Evolutionary conservation across 2,888 invertebrate species (phyloP).

Genomic region (Caradrina kadenii): DNA sequence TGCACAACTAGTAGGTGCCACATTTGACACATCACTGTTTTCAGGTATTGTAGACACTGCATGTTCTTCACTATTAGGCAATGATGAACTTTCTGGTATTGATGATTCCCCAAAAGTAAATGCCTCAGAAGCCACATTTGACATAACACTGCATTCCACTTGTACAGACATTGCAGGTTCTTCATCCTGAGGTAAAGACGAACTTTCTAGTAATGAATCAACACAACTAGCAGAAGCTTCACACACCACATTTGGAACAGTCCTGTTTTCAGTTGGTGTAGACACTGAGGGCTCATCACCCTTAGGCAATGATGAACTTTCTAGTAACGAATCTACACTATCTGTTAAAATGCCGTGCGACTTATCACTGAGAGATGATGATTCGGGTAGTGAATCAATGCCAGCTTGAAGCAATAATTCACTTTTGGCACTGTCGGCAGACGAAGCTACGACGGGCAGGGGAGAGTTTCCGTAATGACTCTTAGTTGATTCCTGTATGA

Average conservation of each 20-base stretch:
- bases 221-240: constrained; percentile 9
- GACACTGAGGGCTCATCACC: constrained; percentile 41
- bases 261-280: constrained; percentile 48
- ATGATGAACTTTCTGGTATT: constrained; percentile 19
- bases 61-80: not conserved
- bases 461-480: constrained; percentile 42
- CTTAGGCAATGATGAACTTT: constrained; percentile 63
- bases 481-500: constrained; percentile 60
- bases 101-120: not conserved
- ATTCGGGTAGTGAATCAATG: constrained; percentile 46
- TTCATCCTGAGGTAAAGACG: constrained; percentile 7
- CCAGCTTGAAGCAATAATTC: constrained; percentile 54
- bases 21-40: constrained; percentile 33
- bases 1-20: constrained; percentile 61
- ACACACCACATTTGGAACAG: constrained; percentile 42
- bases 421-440: constrained; percentile 71
- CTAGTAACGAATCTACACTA: constrained; percentile 66
- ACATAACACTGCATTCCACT: not conserved
- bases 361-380: constrained; percentile 45
- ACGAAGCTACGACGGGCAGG: constrained; percentile 57
- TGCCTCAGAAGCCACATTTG: constrained; percentile 7
- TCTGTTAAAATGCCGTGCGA: constrained; percentile 57
- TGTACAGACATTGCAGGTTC: constrained; percentile 14
- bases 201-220: constrained; percentile 26
- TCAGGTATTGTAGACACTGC: constrained; percentile 18